These are phyloP conservation scores for Leptobrachium leishanense DNA, from an alignment of 2,113 vertebrate species.

Conservation along the genomic window DNA sequence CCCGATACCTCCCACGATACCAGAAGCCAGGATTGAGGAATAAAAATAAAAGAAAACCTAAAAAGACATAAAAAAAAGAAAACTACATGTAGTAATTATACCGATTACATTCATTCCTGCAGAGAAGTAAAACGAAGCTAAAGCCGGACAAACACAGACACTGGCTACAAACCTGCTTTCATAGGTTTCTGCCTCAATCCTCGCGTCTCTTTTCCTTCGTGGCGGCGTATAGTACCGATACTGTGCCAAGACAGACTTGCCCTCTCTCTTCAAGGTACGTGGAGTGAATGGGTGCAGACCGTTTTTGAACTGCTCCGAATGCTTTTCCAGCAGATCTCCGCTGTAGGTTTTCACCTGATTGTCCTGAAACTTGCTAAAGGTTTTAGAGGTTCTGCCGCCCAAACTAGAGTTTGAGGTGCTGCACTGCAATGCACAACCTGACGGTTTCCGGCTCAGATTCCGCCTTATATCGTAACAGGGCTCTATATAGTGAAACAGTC, in stretches of 20 bases:
- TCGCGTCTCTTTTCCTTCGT: slow-evolving; percentile 57
- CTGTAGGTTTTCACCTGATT: slow-evolving; percentile 66
- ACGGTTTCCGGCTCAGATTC: background rate
- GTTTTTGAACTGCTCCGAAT: slow-evolving; percentile 78
- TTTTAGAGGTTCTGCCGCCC: background rate
- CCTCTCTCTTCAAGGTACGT: slow-evolving; percentile 82
- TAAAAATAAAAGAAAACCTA: too few relatives aligned
- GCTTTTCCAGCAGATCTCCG: slow-evolving; percentile 84
- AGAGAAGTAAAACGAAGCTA: too few relatives aligned
- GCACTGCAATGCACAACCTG: background rate
- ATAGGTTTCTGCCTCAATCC: slow-evolving; percentile 67
- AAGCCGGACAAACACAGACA: too few relatives aligned
- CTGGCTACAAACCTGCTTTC: slow-evolving; percentile 70
- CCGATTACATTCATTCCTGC: too few relatives aligned
- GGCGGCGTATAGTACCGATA: slow-evolving; percentile 88
- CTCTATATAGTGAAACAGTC: background rate
- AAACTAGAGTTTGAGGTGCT: background rate
- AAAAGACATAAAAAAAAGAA: too few relatives aligned
- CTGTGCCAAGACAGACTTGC: slow-evolving; percentile 76
- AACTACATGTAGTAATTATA: too few relatives aligned
- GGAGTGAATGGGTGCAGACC: slow-evolving; percentile 81
- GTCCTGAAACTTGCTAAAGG: slow-evolving; percentile 61
- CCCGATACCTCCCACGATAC: too few relatives aligned
- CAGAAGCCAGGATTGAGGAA: too few relatives aligned
- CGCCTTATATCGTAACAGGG: background rate